phyloP scores from a whole-genome alignment of 2,888 invertebrate genomes.

The Himalopsyche tibetana region DNA sequence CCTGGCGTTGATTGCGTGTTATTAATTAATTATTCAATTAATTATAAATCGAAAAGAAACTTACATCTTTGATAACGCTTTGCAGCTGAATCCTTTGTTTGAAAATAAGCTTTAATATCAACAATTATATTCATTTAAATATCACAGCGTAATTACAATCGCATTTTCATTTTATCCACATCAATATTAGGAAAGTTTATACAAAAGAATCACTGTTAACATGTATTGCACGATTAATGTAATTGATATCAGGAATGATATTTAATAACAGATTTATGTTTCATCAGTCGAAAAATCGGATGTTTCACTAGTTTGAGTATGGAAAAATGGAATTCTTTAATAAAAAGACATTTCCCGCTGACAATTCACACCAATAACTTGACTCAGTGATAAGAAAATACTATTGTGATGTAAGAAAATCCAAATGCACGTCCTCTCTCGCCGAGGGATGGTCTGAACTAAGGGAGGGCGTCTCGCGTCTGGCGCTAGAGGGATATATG shows the following conservation, averaged over 20 bases:
- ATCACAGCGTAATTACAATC: neutral
- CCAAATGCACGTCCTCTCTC: conserved; percentile 3
- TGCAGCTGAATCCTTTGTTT: neutral
- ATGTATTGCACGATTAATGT: neutral
- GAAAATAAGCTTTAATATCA: neutral
- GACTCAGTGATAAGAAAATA: conserved; percentile 9
- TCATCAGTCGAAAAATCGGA: neutral
- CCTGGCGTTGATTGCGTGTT: no score
- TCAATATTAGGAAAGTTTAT: neutral
- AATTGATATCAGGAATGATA: neutral
- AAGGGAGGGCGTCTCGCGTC: conserved; percentile 34
- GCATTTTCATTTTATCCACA: neutral
- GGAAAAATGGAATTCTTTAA: neutral
- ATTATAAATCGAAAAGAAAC: neutral
- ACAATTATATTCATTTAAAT: neutral
- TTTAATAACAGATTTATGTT: neutral
- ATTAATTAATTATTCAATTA: no score
- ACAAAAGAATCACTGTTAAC: neutral
- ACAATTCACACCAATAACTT: neutral
- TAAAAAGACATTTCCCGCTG: neutral
- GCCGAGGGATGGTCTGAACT: conserved; percentile 1
- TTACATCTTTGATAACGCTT: neutral
- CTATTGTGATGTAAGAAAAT: conserved; percentile 5
- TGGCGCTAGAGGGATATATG: conserved; percentile 22
- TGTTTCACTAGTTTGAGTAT: neutral